Percentiles rank a stretch among this genome's conserved stretches.
phyloP scores from a whole-genome alignment of 1,140 invertebrate genomes.

The Drosophila ohnishii region DNA sequence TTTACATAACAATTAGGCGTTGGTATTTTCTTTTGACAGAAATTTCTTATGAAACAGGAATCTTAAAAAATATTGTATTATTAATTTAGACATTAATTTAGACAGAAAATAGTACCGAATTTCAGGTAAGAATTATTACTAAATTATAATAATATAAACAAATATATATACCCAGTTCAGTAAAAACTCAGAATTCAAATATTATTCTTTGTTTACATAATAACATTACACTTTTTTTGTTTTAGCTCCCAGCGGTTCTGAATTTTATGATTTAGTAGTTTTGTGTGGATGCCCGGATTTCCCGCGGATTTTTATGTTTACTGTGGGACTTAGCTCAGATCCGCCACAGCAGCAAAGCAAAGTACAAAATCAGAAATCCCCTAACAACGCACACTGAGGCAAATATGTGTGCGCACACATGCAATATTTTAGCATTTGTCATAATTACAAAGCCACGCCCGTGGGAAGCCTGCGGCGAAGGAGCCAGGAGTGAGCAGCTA shows the following conservation, averaged over 20 bases:
- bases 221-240: slow-evolving; percentile 5
- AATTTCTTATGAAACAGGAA: no score
- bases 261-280: slow-evolving; percentile 58
- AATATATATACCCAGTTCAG: not conserved
- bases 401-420: slow-evolving; percentile 34
- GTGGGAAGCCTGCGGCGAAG: slow-evolving; percentile 31
- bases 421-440: slow-evolving; percentile 78
- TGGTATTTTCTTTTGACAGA: not conserved
- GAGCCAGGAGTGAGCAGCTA: not conserved
- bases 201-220: not conserved
- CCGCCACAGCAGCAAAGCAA: slow-evolving; percentile 14
- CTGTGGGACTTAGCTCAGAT: slow-evolving; percentile 56
- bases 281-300: slow-evolving; percentile 28
- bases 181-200: not conserved
- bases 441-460: slow-evolving; percentile 71
- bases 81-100: not conserved
- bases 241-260: not conserved
- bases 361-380: slow-evolving; percentile 66
- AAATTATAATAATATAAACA: not conserved
- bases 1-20: not conserved
- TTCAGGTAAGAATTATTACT: not conserved
- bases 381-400: slow-evolving; percentile 25
- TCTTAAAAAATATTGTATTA: not conserved
- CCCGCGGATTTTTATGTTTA: slow-evolving; percentile 63
- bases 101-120: not conserved